These are phyloP conservation scores for Acipenser transmontanus DNA, from an alignment of 2,797 vertebrate genomes.

Conservation along the genomic window DNA sequence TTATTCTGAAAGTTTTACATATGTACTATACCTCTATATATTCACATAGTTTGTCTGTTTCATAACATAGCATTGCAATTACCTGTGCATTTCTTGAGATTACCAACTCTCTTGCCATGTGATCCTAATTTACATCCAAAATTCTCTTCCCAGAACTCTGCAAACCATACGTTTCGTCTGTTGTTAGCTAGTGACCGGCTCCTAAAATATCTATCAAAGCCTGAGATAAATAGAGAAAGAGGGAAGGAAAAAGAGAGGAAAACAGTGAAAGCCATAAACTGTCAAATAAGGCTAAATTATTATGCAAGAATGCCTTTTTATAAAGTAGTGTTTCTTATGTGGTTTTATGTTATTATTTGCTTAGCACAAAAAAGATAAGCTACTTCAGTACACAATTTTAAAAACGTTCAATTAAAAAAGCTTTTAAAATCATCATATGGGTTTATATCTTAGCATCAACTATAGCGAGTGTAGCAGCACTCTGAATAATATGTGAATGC, in stretches of 20 bases:
- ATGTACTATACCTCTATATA: too few relatives aligned
- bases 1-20: too few relatives aligned
- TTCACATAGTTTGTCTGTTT: too few relatives aligned
- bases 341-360: conserved; percentile 21
- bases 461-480: not conserved
- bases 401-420: conserved; percentile 35
- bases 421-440: not conserved
- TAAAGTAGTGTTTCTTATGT: not conserved
- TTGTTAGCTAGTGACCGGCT: conserved; percentile 95
- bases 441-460: not conserved
- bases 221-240: conserved; percentile 38
- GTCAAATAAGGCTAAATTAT: not conserved
- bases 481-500: not conserved
- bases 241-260: not conserved
- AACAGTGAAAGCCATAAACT: not conserved
- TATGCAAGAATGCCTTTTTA: conserved; percentile 1
- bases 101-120: conserved; percentile 85
- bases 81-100: conserved; percentile 96
- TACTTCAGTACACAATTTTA: conserved; percentile 44
- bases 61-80: conserved; percentile 14
- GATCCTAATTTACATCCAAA: conserved; percentile 95
- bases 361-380: conserved; percentile 7
- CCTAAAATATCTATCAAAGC: conserved; percentile 91
- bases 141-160: conserved; percentile 98
- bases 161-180: conserved; percentile 95